Conservation (phyloP, 2,113 vertebrate genomes). For the Boleophthalmus pectinirostris region DNA sequence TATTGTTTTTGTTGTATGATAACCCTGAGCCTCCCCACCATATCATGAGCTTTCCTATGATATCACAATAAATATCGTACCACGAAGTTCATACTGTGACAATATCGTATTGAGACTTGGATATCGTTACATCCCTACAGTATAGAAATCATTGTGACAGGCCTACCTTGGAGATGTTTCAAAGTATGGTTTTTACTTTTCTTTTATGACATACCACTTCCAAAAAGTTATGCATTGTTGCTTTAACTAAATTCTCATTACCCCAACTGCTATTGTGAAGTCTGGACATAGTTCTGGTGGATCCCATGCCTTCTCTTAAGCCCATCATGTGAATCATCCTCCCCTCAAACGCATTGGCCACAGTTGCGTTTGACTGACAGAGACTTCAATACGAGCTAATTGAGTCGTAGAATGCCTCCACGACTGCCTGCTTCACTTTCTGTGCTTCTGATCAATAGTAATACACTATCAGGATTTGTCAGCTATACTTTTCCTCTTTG, state of each 20-base stretch:
- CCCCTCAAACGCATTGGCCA: background rate
- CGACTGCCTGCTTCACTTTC: conserved; percentile 32
- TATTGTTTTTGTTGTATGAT: no score
- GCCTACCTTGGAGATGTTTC: no score
- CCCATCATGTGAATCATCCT: conserved; percentile 30
- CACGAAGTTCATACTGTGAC: no score
- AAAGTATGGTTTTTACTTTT: no score
- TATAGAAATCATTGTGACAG: no score
- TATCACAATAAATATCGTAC: no score
- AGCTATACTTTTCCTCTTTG: conserved; percentile 45
- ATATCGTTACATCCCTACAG: no score
- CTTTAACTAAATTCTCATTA: background rate
- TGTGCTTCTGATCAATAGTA: conserved; percentile 68
- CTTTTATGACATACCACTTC: no score
- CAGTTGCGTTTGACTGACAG: conserved; percentile 51
- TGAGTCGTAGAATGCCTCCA: conserved; percentile 54
- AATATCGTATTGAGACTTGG: no score
- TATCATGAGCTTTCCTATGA: no score
- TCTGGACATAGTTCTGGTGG: background rate
- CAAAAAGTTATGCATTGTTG: background rate
- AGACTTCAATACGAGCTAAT: conserved; percentile 62
- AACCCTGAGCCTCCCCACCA: no score
- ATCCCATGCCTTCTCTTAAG: background rate
- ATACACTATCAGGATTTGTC: conserved; percentile 61
- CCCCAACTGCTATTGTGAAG: background rate